These are phyloP conservation scores for Nerophis lumbriciformis DNA, from an alignment of 2,113 vertebrate species.

Conservation along the genomic window DNA sequence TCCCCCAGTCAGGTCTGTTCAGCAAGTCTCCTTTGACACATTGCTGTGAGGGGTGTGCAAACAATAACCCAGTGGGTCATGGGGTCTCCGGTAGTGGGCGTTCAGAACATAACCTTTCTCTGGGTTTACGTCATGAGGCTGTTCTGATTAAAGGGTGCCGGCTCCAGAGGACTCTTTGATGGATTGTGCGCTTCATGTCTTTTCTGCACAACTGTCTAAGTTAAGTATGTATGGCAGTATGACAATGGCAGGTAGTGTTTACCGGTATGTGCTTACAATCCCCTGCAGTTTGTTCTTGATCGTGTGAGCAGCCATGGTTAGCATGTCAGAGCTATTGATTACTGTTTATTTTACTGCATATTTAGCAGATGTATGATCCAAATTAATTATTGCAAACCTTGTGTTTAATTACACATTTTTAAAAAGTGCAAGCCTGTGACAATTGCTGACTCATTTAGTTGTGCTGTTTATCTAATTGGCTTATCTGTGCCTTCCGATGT, in stretches of 20 bases:
- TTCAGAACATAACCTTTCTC: neutral
- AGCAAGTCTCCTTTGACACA: slow-evolving; percentile 1
- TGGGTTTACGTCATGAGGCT: neutral
- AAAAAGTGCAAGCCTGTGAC: neutral
- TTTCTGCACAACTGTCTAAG: slow-evolving; percentile 59
- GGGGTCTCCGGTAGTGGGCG: slow-evolving; percentile 8
- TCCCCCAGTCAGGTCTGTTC: slow-evolving; percentile 43
- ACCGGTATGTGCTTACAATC: neutral
- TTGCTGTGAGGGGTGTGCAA: slow-evolving; percentile 8
- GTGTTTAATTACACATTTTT: neutral
- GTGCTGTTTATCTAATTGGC: slow-evolving; percentile 16
- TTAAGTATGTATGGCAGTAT: slow-evolving; percentile 50
- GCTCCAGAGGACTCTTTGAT: slow-evolving; percentile 61
- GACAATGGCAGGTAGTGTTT: neutral
- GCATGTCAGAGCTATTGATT: neutral
- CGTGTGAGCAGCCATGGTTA: neutral
- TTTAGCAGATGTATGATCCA: neutral
- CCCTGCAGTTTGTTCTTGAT: neutral
- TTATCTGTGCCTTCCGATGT: slow-evolving; percentile 24
- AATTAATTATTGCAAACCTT: no score
- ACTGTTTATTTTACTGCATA: neutral
- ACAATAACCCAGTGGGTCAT: neutral
- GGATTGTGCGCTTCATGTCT: slow-evolving; percentile 65
- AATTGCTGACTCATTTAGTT: slow-evolving; percentile 23
- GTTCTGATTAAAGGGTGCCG: slow-evolving; percentile 52